Evolutionary conservation across 2,888 invertebrate species (phyloP).

Genomic region (Aethes cnicana): DNA sequence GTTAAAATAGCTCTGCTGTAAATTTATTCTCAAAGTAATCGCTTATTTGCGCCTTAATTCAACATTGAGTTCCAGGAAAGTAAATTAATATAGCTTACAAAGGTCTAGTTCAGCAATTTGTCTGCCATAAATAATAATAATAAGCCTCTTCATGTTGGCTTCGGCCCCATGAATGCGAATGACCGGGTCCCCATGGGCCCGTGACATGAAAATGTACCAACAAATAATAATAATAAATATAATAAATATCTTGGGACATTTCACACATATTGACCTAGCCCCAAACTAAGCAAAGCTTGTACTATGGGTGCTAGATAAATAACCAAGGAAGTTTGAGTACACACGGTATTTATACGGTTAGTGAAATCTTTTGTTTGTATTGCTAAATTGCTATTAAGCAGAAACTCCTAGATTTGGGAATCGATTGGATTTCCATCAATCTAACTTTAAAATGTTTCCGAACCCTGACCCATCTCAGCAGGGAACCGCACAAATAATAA

Average conservation of each 20-base stretch:
- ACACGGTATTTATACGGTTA: slow-evolving; percentile 6
- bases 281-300: too few species aligned
- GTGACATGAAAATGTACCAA: too few species aligned
- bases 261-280: too few species aligned
- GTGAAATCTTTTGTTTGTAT: too few species aligned
- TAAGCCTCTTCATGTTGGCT: too few species aligned
- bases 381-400: too few species aligned
- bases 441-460: slow-evolving; percentile 35
- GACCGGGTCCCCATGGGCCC: too few species aligned
- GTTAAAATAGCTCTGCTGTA: slow-evolving; percentile 5
- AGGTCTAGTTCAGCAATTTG: slow-evolving; percentile 25
- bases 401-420: too few species aligned
- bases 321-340: slow-evolving; percentile 19
- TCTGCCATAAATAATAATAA: slow-evolving; percentile 18
- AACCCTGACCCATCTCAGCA: slow-evolving; percentile 54
- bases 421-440: slow-evolving; percentile 16
- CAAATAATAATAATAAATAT: too few species aligned
- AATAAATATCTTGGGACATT: too few species aligned
- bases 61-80: slow-evolving; percentile 14
- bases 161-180: too few species aligned
- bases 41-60: slow-evolving; percentile 20
- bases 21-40: slow-evolving; percentile 15
- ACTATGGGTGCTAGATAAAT: too few species aligned
- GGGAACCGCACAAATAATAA: slow-evolving; percentile 62
- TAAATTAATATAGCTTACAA: slow-evolving; percentile 24